Percentiles rank a stretch among this genome's conserved stretches.
Conservation (phyloP, 1,140 invertebrate species). For the Atopsyche davidsoni region DNA sequence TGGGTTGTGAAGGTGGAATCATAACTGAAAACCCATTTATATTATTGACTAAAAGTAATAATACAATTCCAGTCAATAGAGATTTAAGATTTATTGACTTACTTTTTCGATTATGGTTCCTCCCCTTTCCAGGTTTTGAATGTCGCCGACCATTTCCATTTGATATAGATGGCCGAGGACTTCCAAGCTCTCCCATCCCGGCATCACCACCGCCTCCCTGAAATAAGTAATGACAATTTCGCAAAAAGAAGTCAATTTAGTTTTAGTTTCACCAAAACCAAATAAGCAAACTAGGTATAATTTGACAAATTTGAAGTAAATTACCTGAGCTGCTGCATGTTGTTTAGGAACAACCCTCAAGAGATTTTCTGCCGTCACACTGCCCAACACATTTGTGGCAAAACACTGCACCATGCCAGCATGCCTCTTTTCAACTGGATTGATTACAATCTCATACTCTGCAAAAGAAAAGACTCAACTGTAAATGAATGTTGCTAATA, state of each 20-base stretch:
- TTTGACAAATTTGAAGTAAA: slow-evolving; percentile 14
- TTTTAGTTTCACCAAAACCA: not conserved
- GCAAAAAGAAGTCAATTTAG: not conserved
- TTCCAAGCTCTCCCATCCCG: no score
- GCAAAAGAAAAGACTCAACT: slow-evolving; percentile 32
- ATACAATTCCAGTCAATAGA: no score
- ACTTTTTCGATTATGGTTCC: no score
- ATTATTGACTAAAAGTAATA: no score
- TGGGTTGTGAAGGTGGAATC: slow-evolving; percentile 79
- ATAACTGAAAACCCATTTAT: slow-evolving; percentile 47
- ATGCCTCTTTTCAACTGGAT: slow-evolving; percentile 68
- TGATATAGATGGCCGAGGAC: no score
- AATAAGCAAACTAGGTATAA: not conserved
- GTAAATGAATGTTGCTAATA: no score
- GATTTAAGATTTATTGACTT: no score
- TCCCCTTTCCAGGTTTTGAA: no score
- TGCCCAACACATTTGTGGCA: slow-evolving; percentile 74
- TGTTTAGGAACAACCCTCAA: slow-evolving; percentile 69
- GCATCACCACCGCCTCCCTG: no score
- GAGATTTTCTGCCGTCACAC: slow-evolving; percentile 55
- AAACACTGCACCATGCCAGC: slow-evolving; percentile 87
- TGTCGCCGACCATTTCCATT: no score
- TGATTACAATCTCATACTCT: slow-evolving; percentile 57
- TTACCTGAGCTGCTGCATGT: slow-evolving; percentile 54
- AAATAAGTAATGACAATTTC: no score